phyloP scores from a whole-genome alignment of 2,888 invertebrate genomes.

The Miltochrista miniata region DNA sequence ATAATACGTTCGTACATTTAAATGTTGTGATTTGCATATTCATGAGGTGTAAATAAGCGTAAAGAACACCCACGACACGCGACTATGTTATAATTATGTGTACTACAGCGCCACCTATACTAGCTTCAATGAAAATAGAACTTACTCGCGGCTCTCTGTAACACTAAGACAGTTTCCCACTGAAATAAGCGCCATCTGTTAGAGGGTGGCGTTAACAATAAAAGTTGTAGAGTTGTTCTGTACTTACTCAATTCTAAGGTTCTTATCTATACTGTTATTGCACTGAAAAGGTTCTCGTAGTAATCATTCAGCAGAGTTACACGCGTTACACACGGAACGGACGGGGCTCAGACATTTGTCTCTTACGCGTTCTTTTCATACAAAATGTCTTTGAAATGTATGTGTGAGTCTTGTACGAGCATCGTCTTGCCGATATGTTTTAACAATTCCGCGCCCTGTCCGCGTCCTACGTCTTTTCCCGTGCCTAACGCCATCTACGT shows the following conservation, averaged over 20 bases:
- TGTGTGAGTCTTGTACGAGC: too few species aligned
- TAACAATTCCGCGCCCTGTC: too few species aligned
- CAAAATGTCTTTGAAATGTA: too few species aligned
- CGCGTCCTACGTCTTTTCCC: too few species aligned
- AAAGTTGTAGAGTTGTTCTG: too few species aligned
- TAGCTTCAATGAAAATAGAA: background rate
- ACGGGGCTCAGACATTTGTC: too few species aligned
- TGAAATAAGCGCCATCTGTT: constrained; percentile 23
- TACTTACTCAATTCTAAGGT: too few species aligned
- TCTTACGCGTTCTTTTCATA: too few species aligned
- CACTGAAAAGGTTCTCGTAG: too few species aligned
- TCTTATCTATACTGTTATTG: too few species aligned
- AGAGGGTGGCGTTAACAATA: constrained; percentile 5
- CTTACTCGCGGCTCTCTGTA: background rate
- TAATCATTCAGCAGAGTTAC: background rate
- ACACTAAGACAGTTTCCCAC: background rate
- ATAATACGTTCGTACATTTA: constrained; percentile 4
- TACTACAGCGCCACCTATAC: constrained; percentile 3
- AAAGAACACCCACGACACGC: background rate
- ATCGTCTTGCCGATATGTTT: too few species aligned
- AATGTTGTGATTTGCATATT: constrained; percentile 16
- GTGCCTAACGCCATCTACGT: constrained; percentile 25
- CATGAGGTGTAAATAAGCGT: constrained; percentile 11
- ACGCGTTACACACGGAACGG: too few species aligned
- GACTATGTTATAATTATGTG: background rate